phyloP scores from a whole-genome alignment of 2,113 vertebrate genomes.

The Amia ocellicauda region DNA sequence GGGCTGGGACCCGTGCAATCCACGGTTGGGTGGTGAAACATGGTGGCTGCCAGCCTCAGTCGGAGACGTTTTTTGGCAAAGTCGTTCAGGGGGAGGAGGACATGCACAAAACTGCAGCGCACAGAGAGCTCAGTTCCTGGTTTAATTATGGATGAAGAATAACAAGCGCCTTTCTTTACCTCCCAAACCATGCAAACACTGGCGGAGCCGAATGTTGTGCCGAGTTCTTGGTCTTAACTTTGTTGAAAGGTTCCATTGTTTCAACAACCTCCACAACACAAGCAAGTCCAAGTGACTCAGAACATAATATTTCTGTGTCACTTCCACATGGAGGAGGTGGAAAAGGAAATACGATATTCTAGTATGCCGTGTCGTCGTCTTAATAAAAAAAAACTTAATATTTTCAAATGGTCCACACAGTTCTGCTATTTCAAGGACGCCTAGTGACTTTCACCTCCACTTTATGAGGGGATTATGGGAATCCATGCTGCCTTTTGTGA shows the following conservation, averaged over 20 bases:
- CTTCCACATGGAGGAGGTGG: no score
- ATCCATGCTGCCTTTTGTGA: neutral
- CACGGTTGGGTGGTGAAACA: neutral
- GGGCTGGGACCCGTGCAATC: neutral
- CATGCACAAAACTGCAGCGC: neutral
- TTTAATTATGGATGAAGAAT: conserved; percentile 13
- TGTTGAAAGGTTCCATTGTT: neutral
- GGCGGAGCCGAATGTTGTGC: conserved; percentile 3
- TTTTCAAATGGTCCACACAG: no score
- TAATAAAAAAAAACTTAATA: no score
- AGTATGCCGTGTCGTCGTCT: no score
- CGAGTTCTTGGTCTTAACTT: conserved; percentile 3
- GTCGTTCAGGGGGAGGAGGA: neutral
- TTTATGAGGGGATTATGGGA: no score
- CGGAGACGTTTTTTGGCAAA: neutral
- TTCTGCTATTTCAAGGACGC: no score
- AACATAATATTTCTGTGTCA: no score
- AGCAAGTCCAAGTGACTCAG: no score
- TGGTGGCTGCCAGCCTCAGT: neutral
- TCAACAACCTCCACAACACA: neutral
- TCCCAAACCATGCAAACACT: conserved; percentile 9
- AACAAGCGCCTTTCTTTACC: conserved; percentile 13
- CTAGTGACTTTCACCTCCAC: neutral
- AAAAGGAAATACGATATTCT: no score
- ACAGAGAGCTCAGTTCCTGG: neutral